These are phyloP conservation scores for Sarcophaga rosellei DNA, from an alignment of 2,888 invertebrate species.

Conservation along the genomic window DNA sequence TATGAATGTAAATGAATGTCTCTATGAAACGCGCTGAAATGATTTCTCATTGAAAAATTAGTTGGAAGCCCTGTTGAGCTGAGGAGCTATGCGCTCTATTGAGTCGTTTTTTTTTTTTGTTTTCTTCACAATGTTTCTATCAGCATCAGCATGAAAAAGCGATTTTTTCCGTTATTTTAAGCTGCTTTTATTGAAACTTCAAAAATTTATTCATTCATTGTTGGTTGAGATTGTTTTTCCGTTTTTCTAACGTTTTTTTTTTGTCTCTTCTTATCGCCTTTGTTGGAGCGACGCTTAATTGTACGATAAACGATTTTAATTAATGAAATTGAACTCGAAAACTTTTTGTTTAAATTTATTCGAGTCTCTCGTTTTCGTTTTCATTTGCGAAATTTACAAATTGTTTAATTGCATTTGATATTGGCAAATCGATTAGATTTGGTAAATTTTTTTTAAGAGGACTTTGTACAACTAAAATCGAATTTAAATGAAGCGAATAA, in stretches of 20 bases:
- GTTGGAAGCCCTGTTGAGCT: conserved; percentile 33
- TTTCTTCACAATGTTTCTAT: conserved; percentile 2
- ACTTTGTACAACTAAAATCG: no score
- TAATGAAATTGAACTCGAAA: conserved; percentile 24
- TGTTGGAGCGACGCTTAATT: conserved; percentile 50
- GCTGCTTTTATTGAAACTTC: conserved; percentile 21
- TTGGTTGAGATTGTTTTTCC: background rate
- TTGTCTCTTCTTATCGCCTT: conserved; percentile 40
- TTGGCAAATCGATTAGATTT: no score
- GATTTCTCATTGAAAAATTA: conserved; percentile 30
- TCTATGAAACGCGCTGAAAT: background rate
- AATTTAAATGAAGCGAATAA: no score
- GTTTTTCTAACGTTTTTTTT: background rate
- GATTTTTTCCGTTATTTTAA: conserved; percentile 23
- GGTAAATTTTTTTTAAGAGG: no score
- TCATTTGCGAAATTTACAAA: background rate
- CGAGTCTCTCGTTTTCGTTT: no score
- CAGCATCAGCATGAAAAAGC: conserved; percentile 22
- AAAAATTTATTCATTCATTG: conserved; percentile 14
- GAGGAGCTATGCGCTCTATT: background rate
- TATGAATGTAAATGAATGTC: background rate
- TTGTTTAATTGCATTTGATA: background rate
- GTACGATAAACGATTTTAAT: conserved; percentile 60
- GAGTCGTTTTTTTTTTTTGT: background rate
- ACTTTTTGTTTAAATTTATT: background rate